Conservation (phyloP, 1,140 invertebrate species). For the Sminthurinus signatus region DNA sequence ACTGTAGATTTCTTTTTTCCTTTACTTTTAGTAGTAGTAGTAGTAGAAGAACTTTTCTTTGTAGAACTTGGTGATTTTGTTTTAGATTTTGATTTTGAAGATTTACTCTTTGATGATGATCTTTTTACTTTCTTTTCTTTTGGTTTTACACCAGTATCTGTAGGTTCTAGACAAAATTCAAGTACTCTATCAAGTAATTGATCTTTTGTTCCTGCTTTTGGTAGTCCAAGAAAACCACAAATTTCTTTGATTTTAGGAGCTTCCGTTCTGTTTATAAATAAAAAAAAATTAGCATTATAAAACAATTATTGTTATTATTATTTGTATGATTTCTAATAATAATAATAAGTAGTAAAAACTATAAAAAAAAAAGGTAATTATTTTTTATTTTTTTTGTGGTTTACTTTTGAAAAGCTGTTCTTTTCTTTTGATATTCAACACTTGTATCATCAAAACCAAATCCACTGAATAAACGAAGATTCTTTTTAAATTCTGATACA, state of each 20-base stretch:
- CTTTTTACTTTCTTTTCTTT: not conserved
- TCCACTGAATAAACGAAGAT: slow-evolving; percentile 33
- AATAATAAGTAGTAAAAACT: no score
- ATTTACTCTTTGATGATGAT: not conserved
- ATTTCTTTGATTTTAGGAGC: slow-evolving; percentile 18
- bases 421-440: slow-evolving; percentile 21
- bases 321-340: no score
- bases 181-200: slow-evolving; percentile 22
- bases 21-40: not conserved
- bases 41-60: no score
- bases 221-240: slow-evolving; percentile 19
- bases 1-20: not conserved
- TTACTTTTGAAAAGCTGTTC: no score
- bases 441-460: slow-evolving; percentile 28
- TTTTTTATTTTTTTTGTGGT: no score
- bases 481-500: slow-evolving; percentile 29
- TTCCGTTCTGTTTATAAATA: no score
- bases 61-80: no score
- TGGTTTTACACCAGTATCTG: slow-evolving; percentile 12
- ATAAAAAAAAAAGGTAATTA: no score
- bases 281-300: no score
- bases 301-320: no score
- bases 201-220: slow-evolving; percentile 21
- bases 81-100: no score
- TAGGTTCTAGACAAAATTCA: slow-evolving; percentile 30